phyloP scores from a whole-genome alignment of 2,888 invertebrate genomes.

The Drosophila histrio region DNA sequence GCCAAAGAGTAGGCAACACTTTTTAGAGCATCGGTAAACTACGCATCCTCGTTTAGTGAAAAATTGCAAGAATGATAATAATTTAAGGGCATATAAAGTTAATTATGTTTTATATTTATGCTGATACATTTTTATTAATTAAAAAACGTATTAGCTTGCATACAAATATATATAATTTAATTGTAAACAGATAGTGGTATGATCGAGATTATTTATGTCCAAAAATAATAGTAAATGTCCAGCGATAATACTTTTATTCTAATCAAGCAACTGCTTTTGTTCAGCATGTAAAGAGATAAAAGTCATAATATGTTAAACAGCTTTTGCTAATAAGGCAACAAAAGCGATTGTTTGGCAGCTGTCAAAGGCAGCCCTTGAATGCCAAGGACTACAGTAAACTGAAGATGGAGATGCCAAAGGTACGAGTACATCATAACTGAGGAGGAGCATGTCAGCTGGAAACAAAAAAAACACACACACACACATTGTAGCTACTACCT shows the following conservation, averaged over 20 bases:
- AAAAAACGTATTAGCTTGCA: too few species aligned
- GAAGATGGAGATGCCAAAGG: slow-evolving; percentile 5
- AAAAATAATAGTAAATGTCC: background rate
- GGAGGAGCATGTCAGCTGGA: slow-evolving; percentile 41
- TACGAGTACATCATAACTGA: slow-evolving; percentile 35
- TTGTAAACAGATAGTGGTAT: too few species aligned
- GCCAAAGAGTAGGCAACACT: slow-evolving; percentile 20
- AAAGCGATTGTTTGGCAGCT: slow-evolving; percentile 41
- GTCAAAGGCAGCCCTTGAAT: slow-evolving; percentile 25
- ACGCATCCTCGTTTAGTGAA: too few species aligned
- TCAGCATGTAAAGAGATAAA: background rate
- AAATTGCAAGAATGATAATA: too few species aligned
- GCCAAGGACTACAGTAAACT: slow-evolving; percentile 9
- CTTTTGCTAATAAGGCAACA: slow-evolving; percentile 29
- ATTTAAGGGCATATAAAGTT: too few species aligned
- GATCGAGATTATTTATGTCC: too few species aligned
- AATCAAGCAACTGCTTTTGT: background rate
- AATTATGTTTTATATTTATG: too few species aligned
- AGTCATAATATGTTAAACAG: slow-evolving; percentile 20
- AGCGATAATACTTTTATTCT: background rate
- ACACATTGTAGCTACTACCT: slow-evolving; percentile 15
- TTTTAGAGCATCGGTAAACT: too few species aligned
- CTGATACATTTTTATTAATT: too few species aligned
- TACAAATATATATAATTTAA: too few species aligned
- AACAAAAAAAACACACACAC: slow-evolving; percentile 23